phyloP scores from a whole-genome alignment of 2,888 invertebrate genomes.

The Apodemia zela region DNA sequence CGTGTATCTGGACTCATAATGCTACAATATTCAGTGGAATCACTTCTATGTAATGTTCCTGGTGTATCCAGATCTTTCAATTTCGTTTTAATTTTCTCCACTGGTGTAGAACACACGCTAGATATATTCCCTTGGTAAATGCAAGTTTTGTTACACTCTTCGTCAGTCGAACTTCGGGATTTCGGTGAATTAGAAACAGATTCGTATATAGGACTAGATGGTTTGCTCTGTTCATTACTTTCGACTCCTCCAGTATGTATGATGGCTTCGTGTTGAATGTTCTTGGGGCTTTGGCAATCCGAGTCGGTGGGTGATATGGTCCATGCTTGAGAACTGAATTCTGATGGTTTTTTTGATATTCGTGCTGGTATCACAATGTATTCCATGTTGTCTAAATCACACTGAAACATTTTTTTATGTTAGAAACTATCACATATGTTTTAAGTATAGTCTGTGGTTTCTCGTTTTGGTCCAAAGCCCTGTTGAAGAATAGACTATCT shows the following conservation, averaged over 20 bases:
- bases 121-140: constrained; percentile 47
- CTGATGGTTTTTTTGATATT: constrained; percentile 47
- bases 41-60: constrained; percentile 60
- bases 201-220: constrained; percentile 57
- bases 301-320: constrained; percentile 59
- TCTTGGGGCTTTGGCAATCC: constrained; percentile 51
- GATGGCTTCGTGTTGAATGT: constrained; percentile 50
- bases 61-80: constrained; percentile 55
- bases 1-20: constrained; percentile 63
- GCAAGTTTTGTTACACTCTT: constrained; percentile 38
- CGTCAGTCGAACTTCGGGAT: constrained; percentile 49
- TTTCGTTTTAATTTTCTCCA: constrained; percentile 55
- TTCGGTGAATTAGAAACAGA: constrained; percentile 41
- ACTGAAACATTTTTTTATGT: constrained; percentile 40
- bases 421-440: constrained; percentile 23
- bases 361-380: constrained; percentile 64
- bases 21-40: constrained; percentile 75
- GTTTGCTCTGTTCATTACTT: constrained; percentile 53
- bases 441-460: too few species aligned
- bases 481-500: too few species aligned
- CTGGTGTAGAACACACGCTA: constrained; percentile 66
- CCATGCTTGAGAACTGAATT: constrained; percentile 56
- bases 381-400: constrained; percentile 56
- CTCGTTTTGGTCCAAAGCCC: too few species aligned
- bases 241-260: constrained; percentile 56